phyloP scores from a whole-genome alignment of 2,888 invertebrate species.

The Agonopterix subpropinquella region DNA sequence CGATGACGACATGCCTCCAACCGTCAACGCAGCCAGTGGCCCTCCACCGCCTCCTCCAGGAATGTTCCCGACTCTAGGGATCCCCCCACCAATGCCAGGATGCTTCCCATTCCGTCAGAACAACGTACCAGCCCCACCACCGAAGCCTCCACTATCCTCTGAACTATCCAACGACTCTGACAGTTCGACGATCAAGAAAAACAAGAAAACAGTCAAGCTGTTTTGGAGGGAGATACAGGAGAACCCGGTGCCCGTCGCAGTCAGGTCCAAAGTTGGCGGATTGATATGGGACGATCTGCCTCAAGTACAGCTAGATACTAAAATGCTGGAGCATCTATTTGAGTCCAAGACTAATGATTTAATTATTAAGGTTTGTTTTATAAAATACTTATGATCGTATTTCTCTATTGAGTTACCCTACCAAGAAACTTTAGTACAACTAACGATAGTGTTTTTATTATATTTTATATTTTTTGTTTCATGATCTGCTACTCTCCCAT shows the following conservation, averaged over 20 bases:
- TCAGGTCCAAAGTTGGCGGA: conserved; percentile 77
- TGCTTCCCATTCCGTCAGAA: conserved; percentile 53
- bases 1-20: conserved; percentile 85
- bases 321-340: conserved; percentile 96
- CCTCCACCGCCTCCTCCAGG: conserved; percentile 89
- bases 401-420: not conserved
- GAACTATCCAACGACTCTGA: conserved; percentile 58
- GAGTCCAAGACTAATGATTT: conserved; percentile 97
- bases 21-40: conserved; percentile 78
- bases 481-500: too few relatives aligned
- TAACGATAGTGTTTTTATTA: not conserved
- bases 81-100: conserved; percentile 70
- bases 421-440: not conserved
- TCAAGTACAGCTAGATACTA: conserved; percentile 90
- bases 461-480: too few relatives aligned
- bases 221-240: conserved; percentile 98
- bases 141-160: conserved; percentile 45
- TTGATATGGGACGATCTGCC: conserved; percentile 95
- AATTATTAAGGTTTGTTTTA: conserved; percentile 82
- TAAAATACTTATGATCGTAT: too few relatives aligned
- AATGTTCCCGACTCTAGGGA: conserved; percentile 69
- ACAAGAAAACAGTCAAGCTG: conserved; percentile 96
- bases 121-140: conserved; percentile 52
- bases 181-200: conserved; percentile 81
- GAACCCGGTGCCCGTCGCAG: conserved; percentile 72